Evolutionary conservation across 1,140 invertebrate species (phyloP), one percentile per base, ranked within the genome.

Genomic region (Drosophila bocqueti): DNA sequence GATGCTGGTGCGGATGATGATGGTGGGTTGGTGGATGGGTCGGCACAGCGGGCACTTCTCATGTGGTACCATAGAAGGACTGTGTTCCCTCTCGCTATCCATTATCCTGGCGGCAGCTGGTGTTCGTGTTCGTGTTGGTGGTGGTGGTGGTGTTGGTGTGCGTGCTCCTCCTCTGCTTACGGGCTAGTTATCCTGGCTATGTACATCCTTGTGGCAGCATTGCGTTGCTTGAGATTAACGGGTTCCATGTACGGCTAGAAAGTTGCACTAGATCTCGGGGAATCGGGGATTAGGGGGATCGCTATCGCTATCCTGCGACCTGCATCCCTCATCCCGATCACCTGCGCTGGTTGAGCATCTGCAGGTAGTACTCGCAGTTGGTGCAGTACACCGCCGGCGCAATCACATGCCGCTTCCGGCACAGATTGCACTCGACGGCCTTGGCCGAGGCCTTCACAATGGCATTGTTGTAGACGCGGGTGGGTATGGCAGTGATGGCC

Each of bases 311-410:
- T 36, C 5, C 2, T 2, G 16, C 13, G 62, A 29, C 42, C 9
- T 45, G 18, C 18, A 7, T 8, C 6, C 16, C n/a, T 3, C 15
- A 16, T 55, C 45, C 29, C 8, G 50, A 31, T 34, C 87, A 92
- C 77, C 91, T 90, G 38, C 91, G 81, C 68, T 87, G 92, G 54
- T 93, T 93, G 4, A 93, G 81, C 92, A 93, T 93, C 69, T 97
- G 97, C 96, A 98, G 96, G 85, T 98, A 98, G 94, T 96, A 98
- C 87, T 98, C 96, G 93, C 97, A 98, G 92, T 98, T 97, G 16
- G 95, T 94, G 93, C 97, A 98, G 91, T 98, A 98, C 40, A 96
- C 94, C 13, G 96, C 95, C 1, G 96, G 95, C 29, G 96, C 95
- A 6, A 94, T 94, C 6, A 98, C 95, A 67, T 95, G 94, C 87